A percentile compares a stretch with the other conserved stretches of the same genome.
These are phyloP conservation scores for Oikopleura dioica DNA, from an alignment of 23 tunicate genomes.

Conservation along the genomic window DNA sequence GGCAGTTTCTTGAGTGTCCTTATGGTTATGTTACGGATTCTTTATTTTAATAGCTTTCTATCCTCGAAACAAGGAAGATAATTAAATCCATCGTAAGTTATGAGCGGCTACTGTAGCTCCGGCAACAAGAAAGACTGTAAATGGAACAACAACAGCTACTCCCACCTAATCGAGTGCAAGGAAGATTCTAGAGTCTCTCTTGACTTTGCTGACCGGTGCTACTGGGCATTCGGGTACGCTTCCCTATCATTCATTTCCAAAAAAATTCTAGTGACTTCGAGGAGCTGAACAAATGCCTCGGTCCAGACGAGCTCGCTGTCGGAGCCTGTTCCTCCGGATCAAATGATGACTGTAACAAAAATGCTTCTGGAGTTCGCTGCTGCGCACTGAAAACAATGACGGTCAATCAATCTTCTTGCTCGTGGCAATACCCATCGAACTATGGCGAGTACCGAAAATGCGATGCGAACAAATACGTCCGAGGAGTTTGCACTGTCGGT, in stretches of 20 bases:
- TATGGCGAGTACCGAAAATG: background rate
- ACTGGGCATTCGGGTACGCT: background rate
- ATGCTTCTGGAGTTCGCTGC: background rate
- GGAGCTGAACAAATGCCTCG: background rate
- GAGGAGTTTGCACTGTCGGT: conserved; percentile 8
- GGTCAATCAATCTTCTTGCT: background rate
- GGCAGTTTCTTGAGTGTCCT: conserved; percentile 1
- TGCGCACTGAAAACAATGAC: background rate
- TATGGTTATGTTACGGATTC: conserved; percentile 11
- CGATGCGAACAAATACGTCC: background rate
- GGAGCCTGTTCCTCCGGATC: conserved; percentile 5
- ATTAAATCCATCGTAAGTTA: no score
- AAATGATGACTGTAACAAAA: conserved; percentile 1
- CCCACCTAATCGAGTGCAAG: background rate
- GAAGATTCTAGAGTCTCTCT: background rate
- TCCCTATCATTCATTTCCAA: no score
- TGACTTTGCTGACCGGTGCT: background rate
- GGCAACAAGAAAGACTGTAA: conserved; percentile 5
- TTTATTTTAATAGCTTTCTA: no score
- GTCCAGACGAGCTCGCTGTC: background rate
- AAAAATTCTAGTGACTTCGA: conserved; percentile 10
- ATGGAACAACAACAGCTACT: background rate
- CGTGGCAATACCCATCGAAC: background rate
- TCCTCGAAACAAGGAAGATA: no score
- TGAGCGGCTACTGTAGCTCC: conserved; percentile 3